These are phyloP conservation scores for Pituophis catenifer DNA, from an alignment of 2,113 vertebrate genomes.

Conservation along the genomic window DNA sequence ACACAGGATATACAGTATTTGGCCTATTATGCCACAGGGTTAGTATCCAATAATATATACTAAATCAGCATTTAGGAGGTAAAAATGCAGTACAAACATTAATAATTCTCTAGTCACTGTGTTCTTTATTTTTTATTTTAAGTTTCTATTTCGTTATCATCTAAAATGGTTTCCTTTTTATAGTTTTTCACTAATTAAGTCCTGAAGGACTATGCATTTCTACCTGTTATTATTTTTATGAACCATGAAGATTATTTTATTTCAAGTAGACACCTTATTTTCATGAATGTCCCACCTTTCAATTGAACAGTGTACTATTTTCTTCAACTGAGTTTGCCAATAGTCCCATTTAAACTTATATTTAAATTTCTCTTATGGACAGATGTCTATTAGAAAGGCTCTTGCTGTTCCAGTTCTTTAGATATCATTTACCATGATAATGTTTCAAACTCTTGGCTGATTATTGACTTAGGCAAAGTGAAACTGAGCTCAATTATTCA, in stretches of 20 bases:
- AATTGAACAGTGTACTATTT: not conserved
- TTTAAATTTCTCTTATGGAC: conserved; percentile 15
- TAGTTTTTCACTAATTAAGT: not conserved
- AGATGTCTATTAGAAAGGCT: not conserved
- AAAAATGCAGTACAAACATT: conserved; percentile 1
- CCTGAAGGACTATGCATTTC: not conserved
- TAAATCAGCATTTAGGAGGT: not conserved
- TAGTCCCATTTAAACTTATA: conserved; percentile 8
- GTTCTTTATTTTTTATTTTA: not conserved
- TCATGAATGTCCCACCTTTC: not conserved
- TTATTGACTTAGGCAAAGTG: not conserved
- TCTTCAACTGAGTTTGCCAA: not conserved
- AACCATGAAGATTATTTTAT: not conserved
- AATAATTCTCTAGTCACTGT: not conserved
- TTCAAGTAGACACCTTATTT: not conserved
- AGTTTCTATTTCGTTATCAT: not conserved
- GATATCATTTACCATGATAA: not conserved
- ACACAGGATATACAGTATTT: not conserved
- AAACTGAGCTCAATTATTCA: not conserved
- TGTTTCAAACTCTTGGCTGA: not conserved
- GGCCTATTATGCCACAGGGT: not conserved
- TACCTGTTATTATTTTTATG: not conserved
- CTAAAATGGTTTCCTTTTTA: not conserved
- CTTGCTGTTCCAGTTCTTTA: not conserved
- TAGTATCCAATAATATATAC: not conserved